Evolutionary conservation across 2,888 invertebrate species (phyloP).

Genomic region (Disparrhopalites patrizii): DNA sequence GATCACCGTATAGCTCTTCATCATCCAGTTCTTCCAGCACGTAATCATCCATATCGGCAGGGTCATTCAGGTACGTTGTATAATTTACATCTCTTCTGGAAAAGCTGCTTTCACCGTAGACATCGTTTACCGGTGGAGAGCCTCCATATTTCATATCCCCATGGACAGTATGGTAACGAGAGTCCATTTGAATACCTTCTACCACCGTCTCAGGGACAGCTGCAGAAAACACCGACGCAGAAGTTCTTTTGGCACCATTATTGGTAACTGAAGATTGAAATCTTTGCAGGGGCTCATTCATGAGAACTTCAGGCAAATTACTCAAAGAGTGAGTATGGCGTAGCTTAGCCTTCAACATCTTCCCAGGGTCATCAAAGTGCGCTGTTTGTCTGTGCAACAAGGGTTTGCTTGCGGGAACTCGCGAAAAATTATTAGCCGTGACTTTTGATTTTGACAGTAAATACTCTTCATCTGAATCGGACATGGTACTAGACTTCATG

Average conservation of each 20-base stretch:
- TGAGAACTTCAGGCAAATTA: conserved; percentile 38
- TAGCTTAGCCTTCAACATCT: conserved; percentile 43
- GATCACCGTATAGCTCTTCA: conserved; percentile 5
- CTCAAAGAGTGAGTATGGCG: conserved; percentile 43
- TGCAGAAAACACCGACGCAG: no score
- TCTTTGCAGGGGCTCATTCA: conserved; percentile 28
- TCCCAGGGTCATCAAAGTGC: conserved; percentile 42
- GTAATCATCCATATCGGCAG: conserved; percentile 22
- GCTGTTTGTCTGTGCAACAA: background rate
- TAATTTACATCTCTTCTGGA: background rate
- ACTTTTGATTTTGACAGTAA: conserved; percentile 6
- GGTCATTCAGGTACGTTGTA: conserved; percentile 1
- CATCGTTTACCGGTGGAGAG: background rate
- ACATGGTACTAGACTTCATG: conserved; percentile 20
- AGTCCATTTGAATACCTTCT: background rate
- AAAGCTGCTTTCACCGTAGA: background rate
- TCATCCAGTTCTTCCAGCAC: conserved; percentile 23
- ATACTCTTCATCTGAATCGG: conserved; percentile 30
- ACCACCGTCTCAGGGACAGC: no score
- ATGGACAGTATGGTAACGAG: background rate
- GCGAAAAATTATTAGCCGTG: background rate
- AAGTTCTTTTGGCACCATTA: background rate
- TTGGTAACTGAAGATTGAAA: background rate
- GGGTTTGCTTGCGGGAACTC: conserved; percentile 8
- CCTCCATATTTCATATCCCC: background rate